phyloP scores from a whole-genome alignment of 2,888 invertebrate species.

The Magallana nippona region DNA sequence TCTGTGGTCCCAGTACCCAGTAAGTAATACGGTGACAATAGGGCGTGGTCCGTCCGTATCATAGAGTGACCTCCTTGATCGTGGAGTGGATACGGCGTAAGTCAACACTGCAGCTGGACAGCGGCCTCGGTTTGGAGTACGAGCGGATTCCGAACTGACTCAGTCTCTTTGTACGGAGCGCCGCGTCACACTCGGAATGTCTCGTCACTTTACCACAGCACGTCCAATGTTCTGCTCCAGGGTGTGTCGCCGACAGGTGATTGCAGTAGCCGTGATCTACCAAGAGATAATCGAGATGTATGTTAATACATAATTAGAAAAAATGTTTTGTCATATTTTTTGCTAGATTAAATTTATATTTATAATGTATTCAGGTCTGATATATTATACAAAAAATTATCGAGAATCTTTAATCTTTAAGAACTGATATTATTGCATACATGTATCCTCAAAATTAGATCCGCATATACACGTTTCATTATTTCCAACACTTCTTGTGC shows the following conservation, averaged over 20 bases:
- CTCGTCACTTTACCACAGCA: constrained; percentile 42
- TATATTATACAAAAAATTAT: no score
- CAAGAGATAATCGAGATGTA: neutral
- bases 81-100: constrained; percentile 3
- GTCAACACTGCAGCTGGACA: constrained; percentile 1
- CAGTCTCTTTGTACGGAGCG: neutral
- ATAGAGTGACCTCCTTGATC: constrained; percentile 30
- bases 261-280: constrained; percentile 13
- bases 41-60: neutral
- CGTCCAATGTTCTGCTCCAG: constrained; percentile 39
- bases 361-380: no score
- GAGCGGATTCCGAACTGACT: neutral
- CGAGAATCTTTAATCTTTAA: no score
- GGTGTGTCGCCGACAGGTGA: constrained; percentile 19
- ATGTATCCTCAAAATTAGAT: neutral
- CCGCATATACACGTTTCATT: constrained; percentile 32
- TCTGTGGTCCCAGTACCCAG: no score
- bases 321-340: no score
- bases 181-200: constrained; percentile 33
- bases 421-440: neutral
- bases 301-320: no score
- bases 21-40: no score
- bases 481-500: neutral
- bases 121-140: neutral
- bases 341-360: no score